A percentile compares a stretch with the other conserved stretches of the same genome.
Evolutionary conservation across 2,888 invertebrate genomes (phyloP).

Genomic region (Cetonia aurata): DNA sequence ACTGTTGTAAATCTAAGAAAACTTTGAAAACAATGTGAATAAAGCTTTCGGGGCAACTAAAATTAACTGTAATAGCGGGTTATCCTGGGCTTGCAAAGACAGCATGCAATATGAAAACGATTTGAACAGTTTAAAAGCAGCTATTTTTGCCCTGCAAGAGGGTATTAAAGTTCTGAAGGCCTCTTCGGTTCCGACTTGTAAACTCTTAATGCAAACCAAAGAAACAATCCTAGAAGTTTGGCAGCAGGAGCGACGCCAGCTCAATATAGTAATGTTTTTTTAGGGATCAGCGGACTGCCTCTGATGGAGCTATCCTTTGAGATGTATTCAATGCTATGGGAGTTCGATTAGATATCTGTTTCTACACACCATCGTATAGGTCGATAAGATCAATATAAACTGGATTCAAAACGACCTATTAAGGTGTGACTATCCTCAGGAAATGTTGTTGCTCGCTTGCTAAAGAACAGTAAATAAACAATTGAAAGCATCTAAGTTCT

Average conservation of each 20-base stretch:
- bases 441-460: too few relatives aligned
- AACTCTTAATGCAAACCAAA: neutral
- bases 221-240: neutral
- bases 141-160: slow-evolving; percentile 3
- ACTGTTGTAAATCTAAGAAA: neutral
- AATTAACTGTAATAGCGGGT: neutral
- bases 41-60: neutral
- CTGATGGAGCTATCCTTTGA: neutral
- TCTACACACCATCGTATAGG: too few relatives aligned
- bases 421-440: too few relatives aligned
- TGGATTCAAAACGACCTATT: too few relatives aligned
- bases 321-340: too few relatives aligned
- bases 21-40: neutral
- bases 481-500: too few relatives aligned
- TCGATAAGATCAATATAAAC: too few relatives aligned
- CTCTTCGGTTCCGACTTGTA: neutral
- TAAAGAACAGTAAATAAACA: too few relatives aligned
- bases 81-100: slow-evolving; percentile 8
- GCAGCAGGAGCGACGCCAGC: neutral
- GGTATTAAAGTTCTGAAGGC: slow-evolving; percentile 10
- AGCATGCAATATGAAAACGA: slow-evolving; percentile 3
- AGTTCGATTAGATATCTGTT: too few relatives aligned
- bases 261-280: neutral
- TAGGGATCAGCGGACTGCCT: neutral
- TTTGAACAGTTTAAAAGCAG: neutral